Percentiles rank a stretch among this genome's conserved stretches.
These are phyloP conservation scores for Plutomurus gul DNA, from an alignment of 1,140 invertebrate genomes.

Conservation along the genomic window DNA sequence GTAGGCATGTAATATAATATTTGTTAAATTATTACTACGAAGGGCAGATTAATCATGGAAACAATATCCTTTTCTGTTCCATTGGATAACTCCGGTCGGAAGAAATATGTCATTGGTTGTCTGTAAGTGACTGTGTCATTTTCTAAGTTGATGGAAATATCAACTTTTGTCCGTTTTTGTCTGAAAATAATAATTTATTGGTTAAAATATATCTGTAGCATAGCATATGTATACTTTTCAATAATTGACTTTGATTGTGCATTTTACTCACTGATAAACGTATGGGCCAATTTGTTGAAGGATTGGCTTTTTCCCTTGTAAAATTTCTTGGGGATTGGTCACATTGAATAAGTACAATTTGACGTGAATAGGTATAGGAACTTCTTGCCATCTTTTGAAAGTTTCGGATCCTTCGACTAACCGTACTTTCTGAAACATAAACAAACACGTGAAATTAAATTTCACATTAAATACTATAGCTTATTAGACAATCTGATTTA, in stretches of 20 bases:
- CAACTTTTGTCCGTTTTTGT: constrained; percentile 42
- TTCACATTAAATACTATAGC: not conserved
- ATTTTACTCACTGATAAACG: constrained; percentile 23
- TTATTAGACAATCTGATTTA: no score
- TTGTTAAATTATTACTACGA: no score
- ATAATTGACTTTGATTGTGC: not conserved
- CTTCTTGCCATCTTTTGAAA: constrained; percentile 38
- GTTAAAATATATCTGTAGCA: not conserved
- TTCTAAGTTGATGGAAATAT: constrained; percentile 42
- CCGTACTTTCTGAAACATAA: constrained; percentile 38
- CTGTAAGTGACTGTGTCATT: constrained; percentile 47
- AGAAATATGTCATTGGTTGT: constrained; percentile 43
- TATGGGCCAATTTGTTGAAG: constrained; percentile 39
- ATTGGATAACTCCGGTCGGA: constrained; percentile 40
- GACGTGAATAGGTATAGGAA: constrained; percentile 29
- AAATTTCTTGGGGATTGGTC: constrained; percentile 27
- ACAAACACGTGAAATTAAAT: not conserved
- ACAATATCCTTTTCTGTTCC: constrained; percentile 31
- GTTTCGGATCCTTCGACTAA: constrained; percentile 44
- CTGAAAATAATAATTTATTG: not conserved
- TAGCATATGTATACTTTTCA: not conserved
- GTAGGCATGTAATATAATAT: no score
- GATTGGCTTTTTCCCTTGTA: not conserved
- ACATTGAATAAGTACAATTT: constrained; percentile 45
- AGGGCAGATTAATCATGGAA: constrained; percentile 39